Evolutionary conservation across 2,888 invertebrate species (phyloP).

Genomic region (Ferdinandea cuprea): DNA sequence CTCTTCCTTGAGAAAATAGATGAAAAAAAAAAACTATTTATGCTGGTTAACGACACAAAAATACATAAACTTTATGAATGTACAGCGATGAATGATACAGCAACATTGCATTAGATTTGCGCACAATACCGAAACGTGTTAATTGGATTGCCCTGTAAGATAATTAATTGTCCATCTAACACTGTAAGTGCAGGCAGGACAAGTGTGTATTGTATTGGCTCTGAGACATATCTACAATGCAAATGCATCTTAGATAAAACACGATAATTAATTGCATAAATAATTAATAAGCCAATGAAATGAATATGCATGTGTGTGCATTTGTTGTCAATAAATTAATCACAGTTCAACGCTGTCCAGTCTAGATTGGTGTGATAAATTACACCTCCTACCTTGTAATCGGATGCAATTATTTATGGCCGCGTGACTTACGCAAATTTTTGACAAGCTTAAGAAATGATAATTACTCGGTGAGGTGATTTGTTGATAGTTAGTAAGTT

Average conservation of each 20-base stretch:
- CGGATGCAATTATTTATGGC: slow-evolving; percentile 55
- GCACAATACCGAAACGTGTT: slow-evolving; percentile 24
- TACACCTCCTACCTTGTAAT: slow-evolving; percentile 57
- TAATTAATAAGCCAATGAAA: slow-evolving; percentile 56
- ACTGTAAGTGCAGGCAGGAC: slow-evolving; percentile 43
- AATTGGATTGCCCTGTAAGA: slow-evolving; percentile 31
- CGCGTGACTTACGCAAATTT: slow-evolving; percentile 57
- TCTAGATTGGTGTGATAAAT: slow-evolving; percentile 66
- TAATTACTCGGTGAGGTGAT: slow-evolving; percentile 30
- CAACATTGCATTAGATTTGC: slow-evolving; percentile 1
- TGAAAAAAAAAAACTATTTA: slow-evolving; percentile 3
- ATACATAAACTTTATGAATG: slow-evolving; percentile 29
- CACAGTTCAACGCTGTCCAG: slow-evolving; percentile 52
- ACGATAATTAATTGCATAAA: slow-evolving; percentile 66
- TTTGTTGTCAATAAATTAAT: slow-evolving; percentile 73
- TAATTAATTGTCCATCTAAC: slow-evolving; percentile 23
- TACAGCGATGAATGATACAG: neutral
- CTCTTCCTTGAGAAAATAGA: slow-evolving; percentile 72
- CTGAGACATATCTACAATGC: slow-evolving; percentile 47
- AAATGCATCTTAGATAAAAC: slow-evolving; percentile 68
- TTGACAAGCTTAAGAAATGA: slow-evolving; percentile 35
- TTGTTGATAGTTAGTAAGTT: slow-evolving; percentile 3
- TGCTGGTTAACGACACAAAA: slow-evolving; percentile 10
- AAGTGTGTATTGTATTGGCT: neutral
- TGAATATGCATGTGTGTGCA: slow-evolving; percentile 69